These are phyloP conservation scores for Macaria notata DNA, from an alignment of 2,888 invertebrate species.

Conservation along the genomic window DNA sequence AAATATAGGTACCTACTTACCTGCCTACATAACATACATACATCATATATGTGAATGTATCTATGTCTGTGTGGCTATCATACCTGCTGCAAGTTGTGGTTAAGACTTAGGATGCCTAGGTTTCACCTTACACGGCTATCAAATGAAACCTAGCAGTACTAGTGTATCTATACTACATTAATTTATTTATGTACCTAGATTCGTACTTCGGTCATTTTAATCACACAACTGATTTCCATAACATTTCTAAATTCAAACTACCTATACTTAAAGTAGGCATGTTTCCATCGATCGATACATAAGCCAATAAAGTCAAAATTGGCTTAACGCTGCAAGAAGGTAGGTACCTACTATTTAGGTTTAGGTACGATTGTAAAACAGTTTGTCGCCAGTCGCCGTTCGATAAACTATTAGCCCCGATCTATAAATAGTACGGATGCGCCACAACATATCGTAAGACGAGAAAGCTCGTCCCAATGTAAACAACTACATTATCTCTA, in stretches of 20 bases:
- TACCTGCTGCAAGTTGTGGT: slow-evolving; percentile 6
- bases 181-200: no score
- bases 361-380: background rate
- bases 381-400: slow-evolving; percentile 35
- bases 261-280: no score
- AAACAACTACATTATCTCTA: slow-evolving; percentile 63
- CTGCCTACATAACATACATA: no score
- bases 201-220: no score
- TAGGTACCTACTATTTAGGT: slow-evolving; percentile 8
- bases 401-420: slow-evolving; percentile 48
- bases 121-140: slow-evolving; percentile 10
- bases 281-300: no score
- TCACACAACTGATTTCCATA: no score
- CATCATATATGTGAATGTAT: no score
- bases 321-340: slow-evolving; percentile 2
- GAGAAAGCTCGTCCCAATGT: slow-evolving; percentile 48
- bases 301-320: slow-evolving; percentile 5
- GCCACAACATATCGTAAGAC: slow-evolving; percentile 37
- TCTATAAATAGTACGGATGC: slow-evolving; percentile 46
- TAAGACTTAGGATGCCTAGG: slow-evolving; percentile 4
- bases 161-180: no score
- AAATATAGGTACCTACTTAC: no score
- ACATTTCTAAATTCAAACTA: no score
- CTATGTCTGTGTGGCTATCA: no score
- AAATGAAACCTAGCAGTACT: background rate